phyloP scores from a whole-genome alignment of 2,888 invertebrate species.

The Drosophila villosipedis region DNA sequence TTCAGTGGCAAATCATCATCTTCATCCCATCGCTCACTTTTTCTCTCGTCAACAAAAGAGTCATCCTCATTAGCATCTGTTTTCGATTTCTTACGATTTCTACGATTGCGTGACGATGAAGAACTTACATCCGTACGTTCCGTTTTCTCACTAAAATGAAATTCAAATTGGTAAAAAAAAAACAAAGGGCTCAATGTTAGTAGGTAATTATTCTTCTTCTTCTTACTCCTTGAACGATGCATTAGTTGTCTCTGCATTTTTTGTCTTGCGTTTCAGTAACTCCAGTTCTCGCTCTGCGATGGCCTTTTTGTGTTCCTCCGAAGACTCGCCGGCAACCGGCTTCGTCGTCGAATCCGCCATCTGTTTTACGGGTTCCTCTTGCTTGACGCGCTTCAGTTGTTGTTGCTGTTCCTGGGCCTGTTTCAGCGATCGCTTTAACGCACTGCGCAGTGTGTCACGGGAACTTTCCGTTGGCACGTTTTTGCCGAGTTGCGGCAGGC shows the following conservation, averaged over 20 bases:
- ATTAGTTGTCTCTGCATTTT: conserved; percentile 40
- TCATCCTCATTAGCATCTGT: conserved; percentile 50
- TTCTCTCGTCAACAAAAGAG: conserved; percentile 52
- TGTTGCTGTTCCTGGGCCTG: conserved; percentile 81
- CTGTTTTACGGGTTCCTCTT: conserved; percentile 75
- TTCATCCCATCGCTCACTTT: conserved; percentile 62
- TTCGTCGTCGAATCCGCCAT: conserved; percentile 83
- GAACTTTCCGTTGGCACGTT: conserved; percentile 54
- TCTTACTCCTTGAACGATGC: conserved; percentile 59
- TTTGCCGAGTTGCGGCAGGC: conserved; percentile 71
- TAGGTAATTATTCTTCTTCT: neutral
- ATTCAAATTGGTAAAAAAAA: neutral
- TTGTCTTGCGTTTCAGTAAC: conserved; percentile 68
- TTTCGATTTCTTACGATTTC: conserved; percentile 67
- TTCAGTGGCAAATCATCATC: conserved; percentile 74
- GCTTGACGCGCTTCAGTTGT: conserved; percentile 72
- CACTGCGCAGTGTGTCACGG: conserved; percentile 74
- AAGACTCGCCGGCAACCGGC: conserved; percentile 58
- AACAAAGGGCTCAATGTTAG: neutral
- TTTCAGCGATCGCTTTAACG: conserved; percentile 78
- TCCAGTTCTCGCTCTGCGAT: conserved; percentile 69
- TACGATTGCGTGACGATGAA: conserved; percentile 72
- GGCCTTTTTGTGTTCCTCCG: conserved; percentile 72
- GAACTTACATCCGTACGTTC: conserved; percentile 72
- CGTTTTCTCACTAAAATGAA: conserved; percentile 58